These are phyloP conservation scores for Struthidea cinerea DNA, from an alignment of 2,113 vertebrate genomes.

Conservation along the genomic window DNA sequence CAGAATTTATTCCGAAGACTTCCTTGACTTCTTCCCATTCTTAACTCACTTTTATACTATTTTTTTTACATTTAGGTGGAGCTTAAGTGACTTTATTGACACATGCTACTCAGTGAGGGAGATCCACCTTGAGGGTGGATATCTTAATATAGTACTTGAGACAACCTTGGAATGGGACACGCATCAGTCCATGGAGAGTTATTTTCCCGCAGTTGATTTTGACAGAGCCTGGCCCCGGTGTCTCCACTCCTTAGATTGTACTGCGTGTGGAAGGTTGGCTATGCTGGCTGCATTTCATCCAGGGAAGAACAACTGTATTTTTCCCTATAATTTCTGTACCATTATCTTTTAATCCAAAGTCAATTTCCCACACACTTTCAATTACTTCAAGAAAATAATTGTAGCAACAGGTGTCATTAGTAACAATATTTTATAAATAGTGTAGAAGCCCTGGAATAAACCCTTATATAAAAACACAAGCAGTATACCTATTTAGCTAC, in stretches of 20 bases:
- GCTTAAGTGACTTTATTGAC: neutral
- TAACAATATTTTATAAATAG: neutral
- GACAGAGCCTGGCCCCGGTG: neutral
- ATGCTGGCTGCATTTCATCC: fast-evolving
- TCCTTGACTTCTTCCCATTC: neutral
- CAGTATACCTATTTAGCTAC: neutral
- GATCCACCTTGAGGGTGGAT: neutral
- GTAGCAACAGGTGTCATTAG: neutral
- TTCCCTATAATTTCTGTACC: neutral
- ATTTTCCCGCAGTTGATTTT: neutral
- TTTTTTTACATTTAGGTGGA: neutral
- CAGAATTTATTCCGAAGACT: too few species aligned
- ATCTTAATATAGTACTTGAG: too few species aligned
- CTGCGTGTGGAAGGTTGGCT: neutral
- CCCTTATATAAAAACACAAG: neutral
- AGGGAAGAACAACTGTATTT: neutral
- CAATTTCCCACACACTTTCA: neutral
- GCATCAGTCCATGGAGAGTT: fast-evolving
- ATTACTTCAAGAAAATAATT: neutral
- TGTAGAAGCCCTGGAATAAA: neutral
- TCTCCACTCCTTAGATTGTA: neutral
- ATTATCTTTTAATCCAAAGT: neutral
- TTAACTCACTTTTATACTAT: neutral
- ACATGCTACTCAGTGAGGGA: neutral
- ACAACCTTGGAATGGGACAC: fast-evolving